Percentiles rank a stretch among this genome's conserved stretches.
These are phyloP conservation scores for Tadarida brasiliensis DNA, from an alignment of 2,797 vertebrate genomes.

Conservation along the genomic window DNA sequence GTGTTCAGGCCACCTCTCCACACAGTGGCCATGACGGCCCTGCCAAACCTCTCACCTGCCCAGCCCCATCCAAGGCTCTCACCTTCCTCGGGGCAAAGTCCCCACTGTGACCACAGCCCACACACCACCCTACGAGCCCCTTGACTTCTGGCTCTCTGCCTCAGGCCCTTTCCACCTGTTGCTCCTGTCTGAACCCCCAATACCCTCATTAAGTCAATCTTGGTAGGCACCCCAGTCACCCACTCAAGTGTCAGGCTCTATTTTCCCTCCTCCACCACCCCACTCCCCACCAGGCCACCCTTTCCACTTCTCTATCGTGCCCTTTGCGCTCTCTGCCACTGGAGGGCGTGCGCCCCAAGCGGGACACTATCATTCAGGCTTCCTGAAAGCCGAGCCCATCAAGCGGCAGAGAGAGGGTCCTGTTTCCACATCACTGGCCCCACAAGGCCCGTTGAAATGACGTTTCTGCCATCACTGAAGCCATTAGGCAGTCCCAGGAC, in stretches of 20 bases:
- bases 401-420: neutral
- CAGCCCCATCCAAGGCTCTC: neutral
- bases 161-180: neutral
- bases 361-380: neutral
- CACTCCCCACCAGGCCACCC: fast-evolving
- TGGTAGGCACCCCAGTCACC: too few species aligned
- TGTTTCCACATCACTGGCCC: too few species aligned
- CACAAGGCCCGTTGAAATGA: fast-evolving
- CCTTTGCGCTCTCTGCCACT: neutral
- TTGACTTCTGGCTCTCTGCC: neutral
- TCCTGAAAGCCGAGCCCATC: neutral
- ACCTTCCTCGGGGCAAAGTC: neutral
- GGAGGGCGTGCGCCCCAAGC: neutral
- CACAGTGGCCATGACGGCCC: neutral
- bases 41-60: neutral
- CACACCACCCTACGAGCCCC: neutral
- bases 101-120: neutral
- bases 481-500: fast-evolving
- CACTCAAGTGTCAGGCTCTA: neutral
- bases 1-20: neutral
- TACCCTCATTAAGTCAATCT: neutral
- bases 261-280: neutral
- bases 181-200: too few species aligned
- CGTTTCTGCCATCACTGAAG: neutral
- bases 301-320: neutral